Evolutionary conservation across 1,140 invertebrate genomes (phyloP), one percentile per base, ranked within the genome.

Genomic region (Geopemphigus sp.): DNA sequence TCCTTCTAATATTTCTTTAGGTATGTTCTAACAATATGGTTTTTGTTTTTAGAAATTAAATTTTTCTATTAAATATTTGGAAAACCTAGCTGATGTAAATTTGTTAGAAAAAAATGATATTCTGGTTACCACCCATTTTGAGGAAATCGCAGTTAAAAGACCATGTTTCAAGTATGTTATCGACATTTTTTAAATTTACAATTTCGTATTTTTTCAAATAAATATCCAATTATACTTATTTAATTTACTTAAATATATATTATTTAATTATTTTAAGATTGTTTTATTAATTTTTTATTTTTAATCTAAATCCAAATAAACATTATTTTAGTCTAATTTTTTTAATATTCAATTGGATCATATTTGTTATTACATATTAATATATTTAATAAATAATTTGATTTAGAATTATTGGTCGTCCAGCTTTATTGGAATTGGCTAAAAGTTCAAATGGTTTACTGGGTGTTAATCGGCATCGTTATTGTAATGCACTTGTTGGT

Each of bases 401-500:
- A 68, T 81, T 57, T 76, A 83, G 83, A 80, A 76, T 84, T n/a
- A 61, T 84, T 17, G 84, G 84, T 11, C 83, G 83, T 22, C 90
- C 91, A 83, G 91, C 93, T 84, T 87, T 95, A 83, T 85, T 92
- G 84, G 91, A 94, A 85, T 85, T 93, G 84, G 89, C 92, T 83
- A 86, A 89, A 84, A 89, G 90, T 86, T 89, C 91, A 81, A 88
- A 91, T 83, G 74, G 74, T 26, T 63, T 78, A 50, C 39, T 26
- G 10, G 74, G 74, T n/a, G 45, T 78, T 26, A 78, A 78, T 78
- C 24, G 63, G 50, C 72, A 76, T 57, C 45, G 73, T 26, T 97
- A 93, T 86, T 94, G 92, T 85, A 89, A 92, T 83, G 89, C 93
- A 47, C 96, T 97, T 94, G 88, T 89, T 82, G 92, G 93, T 70